Base-by-base conservation (phyloP, 2,888 invertebrate genomes). In the Dichetophora obliterata region DNA sequence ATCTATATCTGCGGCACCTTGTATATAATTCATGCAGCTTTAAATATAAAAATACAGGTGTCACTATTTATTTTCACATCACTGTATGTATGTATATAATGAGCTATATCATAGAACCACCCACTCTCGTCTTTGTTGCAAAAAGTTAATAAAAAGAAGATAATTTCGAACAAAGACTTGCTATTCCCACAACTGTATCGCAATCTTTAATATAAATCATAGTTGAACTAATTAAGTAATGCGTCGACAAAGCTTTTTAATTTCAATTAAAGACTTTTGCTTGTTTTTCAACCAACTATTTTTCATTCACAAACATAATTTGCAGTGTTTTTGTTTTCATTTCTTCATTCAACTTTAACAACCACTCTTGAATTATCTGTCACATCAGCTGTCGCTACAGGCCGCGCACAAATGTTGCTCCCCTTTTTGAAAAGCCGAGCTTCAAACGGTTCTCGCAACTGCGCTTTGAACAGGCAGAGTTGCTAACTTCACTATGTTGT, bases 151-250 rank as follows among this genome's bases (percentile, higher is more conserved):
- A 43, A 43, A 43, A 43, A 6, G 43, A 14, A 43, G 43, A 11
- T 11, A 1, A 43, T 14, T 43, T 3, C 14, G 14, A 43, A 43
- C 14, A 43, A 43, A 43, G 43, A 14, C 43, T 11, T 11, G 14
- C 14, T 43, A 14, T 43, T 43, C 43, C 43, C 43, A 43, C 43
- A 43, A 43, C 43, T 43, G 11, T 43, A 43, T 43, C 43, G 43
- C 43, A 11, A 43, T 43, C 43, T 43, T 6, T 11, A 14, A 57
- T 57, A 22, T 50, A 54, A 57, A 34, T 85, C 85, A 85, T 86
- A 85, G 86, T 85, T 86, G 85, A 85, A 86, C 87, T 87, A 87
- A 86, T 86, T 87, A 84, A 85, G 81, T 83, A 75, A 80, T 80
- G 77, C 72, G 73, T 61, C 65, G 59, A 80, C 73, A 79, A 82